Conservation (phyloP, 2,797 vertebrate genomes). For the Austrolebias charrua region DNA sequence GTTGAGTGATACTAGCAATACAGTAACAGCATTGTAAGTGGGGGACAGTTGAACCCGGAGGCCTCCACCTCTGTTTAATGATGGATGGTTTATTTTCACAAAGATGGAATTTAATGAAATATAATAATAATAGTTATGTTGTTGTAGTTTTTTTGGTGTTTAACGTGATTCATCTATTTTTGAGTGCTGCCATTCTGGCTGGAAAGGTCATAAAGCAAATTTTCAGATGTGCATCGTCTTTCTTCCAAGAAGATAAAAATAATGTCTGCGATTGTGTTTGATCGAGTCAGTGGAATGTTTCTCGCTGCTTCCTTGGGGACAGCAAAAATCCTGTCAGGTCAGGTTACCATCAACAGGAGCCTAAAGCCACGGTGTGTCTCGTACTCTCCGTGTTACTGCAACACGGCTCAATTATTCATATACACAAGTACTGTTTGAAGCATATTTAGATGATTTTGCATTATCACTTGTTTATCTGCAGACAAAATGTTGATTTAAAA, state of each 20-base stretch:
- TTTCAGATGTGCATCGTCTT: constrained; percentile 22
- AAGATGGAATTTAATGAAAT: too few species aligned
- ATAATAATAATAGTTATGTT: too few species aligned
- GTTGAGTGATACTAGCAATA: too few species aligned
- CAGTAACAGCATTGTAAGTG: too few species aligned
- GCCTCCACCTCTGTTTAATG: too few species aligned
- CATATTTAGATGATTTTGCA: constrained; percentile 3
- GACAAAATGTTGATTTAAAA: neutral
- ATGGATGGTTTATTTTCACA: too few species aligned
- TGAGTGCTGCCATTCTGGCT: neutral
- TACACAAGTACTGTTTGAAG: neutral
- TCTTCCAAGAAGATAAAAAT: constrained; percentile 38
- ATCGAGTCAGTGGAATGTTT: constrained; percentile 47
- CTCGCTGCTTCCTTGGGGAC: constrained; percentile 41
- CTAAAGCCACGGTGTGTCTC: constrained; percentile 28
- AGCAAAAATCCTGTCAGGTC: constrained; percentile 58
- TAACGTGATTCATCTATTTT: neutral
- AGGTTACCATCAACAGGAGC: constrained; percentile 51
- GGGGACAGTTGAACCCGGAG: too few species aligned
- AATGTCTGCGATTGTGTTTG: constrained; percentile 51
- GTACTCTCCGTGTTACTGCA: constrained; percentile 6
- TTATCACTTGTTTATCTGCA: constrained; percentile 1
- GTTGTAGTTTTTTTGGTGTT: neutral
- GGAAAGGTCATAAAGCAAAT: constrained; percentile 36
- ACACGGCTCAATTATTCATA: neutral